Evolutionary conservation across 2,113 vertebrate species (phyloP).

Genomic region (Carettochelys insculpta): DNA sequence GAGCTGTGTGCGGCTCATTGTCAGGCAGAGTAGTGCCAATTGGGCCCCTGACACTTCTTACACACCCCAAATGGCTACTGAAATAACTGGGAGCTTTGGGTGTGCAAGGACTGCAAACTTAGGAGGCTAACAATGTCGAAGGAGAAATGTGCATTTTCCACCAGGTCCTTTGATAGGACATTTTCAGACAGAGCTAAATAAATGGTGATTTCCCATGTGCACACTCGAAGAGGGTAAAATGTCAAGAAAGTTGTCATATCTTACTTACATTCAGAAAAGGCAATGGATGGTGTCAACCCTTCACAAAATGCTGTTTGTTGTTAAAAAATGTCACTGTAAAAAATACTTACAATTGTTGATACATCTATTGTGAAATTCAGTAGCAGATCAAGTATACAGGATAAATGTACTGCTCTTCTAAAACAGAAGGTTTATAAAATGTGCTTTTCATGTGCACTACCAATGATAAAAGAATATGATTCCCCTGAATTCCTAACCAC

Average conservation of each 20-base stretch:
- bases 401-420: accelerated
- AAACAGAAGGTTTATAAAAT: background rate
- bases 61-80: background rate
- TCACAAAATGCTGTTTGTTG: background rate
- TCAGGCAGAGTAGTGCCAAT: background rate
- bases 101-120: background rate
- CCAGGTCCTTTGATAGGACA: background rate
- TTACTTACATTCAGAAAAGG: background rate
- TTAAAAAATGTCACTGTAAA: background rate
- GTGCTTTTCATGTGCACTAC: background rate
- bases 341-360: background rate
- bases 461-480: background rate
- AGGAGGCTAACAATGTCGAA: background rate
- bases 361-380: background rate
- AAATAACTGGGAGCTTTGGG: background rate
- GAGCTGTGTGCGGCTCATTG: background rate
- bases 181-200: background rate
- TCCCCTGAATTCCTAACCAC: background rate
- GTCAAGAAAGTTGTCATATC: background rate
- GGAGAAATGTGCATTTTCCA: background rate
- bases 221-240: background rate
- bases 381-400: background rate
- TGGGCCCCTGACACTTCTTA: background rate
- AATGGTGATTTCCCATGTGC: accelerated
- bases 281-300: background rate